Evolutionary conservation across 2,797 vertebrate genomes (phyloP), one percentile per base, ranked within the genome.

Genomic region (Coregonus sp.): DNA sequence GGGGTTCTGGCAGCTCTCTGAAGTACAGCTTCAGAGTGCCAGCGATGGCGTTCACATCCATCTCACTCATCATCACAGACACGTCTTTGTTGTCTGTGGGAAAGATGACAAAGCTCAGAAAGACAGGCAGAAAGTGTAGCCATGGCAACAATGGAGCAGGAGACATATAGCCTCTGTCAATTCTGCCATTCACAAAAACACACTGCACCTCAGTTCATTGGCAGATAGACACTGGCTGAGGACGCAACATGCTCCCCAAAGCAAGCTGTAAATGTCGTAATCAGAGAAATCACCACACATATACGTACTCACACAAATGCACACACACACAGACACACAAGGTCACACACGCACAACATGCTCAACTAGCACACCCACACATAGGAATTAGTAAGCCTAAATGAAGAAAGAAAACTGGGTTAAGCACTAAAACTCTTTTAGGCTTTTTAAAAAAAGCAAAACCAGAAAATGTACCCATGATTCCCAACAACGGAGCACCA

Each of bases 61-160:
- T 99, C 91, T 99, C 98, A 0, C 97, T 99, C 98, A 99, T 99
- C 97, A 98, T 98, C 91, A 99, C 96, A 0, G 97, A 99, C 77
- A 99, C 98, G 0, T 99, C 98, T 89, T 97, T 99, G 89, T 99
- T 96, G 86, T 99, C 98, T 99, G 56, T 20, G 14, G 5, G 56
- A 1, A 33, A 33, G 11, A 66, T 4, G 9, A 12, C 29, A 29
- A 1, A 5, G 25, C 12, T 66, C 63, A 14, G 25, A 2, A n/a
- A 15, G 40, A 52, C 4, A 35, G 47, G 29, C 33, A 18, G 52
- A n/a, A 16, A 18, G 50, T 37, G 75, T 29, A 37, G 63, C 37
- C 37, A 20, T 12, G 40, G 73, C 61, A 75, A 71, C 35, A 7
- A 1, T 4, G 20, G 33, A 56, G 14, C 18, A 18, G n/a, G 20